phyloP scores from a whole-genome alignment of 2,888 invertebrate species.

The Sphaerophoria rueppellii region DNA sequence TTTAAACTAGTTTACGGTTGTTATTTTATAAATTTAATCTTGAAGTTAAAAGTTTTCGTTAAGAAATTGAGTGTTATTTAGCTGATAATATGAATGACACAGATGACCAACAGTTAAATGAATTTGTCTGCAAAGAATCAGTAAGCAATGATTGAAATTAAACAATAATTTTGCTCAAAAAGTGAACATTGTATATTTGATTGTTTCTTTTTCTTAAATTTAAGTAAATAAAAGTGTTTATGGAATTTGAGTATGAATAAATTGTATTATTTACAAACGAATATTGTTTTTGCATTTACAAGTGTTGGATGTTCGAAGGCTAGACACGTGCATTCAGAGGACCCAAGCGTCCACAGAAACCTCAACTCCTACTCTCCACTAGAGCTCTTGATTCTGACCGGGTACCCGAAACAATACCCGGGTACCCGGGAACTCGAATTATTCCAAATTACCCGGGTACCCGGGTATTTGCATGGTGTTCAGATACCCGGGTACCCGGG shows the following conservation, averaged over 20 bases:
- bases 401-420: too few relatives aligned
- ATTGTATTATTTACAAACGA: conserved; percentile 19
- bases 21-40: conserved; percentile 48
- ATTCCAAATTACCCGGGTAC: too few relatives aligned
- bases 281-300: background rate
- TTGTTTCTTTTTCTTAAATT: conserved; percentile 8
- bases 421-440: too few relatives aligned
- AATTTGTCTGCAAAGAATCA: background rate
- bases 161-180: background rate
- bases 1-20: conserved; percentile 47
- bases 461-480: too few relatives aligned
- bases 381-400: too few relatives aligned
- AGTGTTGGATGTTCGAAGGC: too few relatives aligned
- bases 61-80: background rate
- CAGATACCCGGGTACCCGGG: too few relatives aligned
- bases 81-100: background rate
- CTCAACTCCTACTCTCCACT: too few relatives aligned
- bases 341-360: too few relatives aligned
- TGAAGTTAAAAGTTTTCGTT: conserved; percentile 1
- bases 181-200: background rate
- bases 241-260: background rate
- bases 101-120: background rate
- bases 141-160: background rate
- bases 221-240: conserved; percentile 4
- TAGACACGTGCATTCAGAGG: too few relatives aligned